A percentile compares a stretch with the other conserved stretches of the same genome.
Evolutionary conservation across 2,888 invertebrate genomes (phyloP).

Genomic region (Plusia festucae): DNA sequence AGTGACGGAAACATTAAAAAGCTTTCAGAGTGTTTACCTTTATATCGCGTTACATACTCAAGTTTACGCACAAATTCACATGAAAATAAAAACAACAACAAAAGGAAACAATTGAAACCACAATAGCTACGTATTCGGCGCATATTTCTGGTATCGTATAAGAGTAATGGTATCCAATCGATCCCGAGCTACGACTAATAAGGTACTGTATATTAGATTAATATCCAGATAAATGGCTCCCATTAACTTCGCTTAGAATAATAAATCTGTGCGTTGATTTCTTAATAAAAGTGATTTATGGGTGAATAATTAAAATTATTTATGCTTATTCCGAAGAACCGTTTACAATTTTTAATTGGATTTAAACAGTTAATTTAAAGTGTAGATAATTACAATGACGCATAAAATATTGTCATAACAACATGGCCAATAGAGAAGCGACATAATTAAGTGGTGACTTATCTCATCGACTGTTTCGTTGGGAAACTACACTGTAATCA

Average conservation of each 20-base stretch:
- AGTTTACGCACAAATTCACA: not conserved
- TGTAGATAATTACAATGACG: slow-evolving; percentile 20
- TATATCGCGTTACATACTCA: slow-evolving; percentile 26
- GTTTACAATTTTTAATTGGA: slow-evolving; percentile 33
- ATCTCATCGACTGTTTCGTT: slow-evolving; percentile 39
- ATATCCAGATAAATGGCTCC: slow-evolving; percentile 66
- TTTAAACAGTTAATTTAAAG: slow-evolving; percentile 23
- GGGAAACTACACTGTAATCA: slow-evolving; percentile 31
- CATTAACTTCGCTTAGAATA: slow-evolving; percentile 64
- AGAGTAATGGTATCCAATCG: slow-evolving; percentile 42
- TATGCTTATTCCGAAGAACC: slow-evolving; percentile 46
- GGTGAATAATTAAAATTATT: slow-evolving; percentile 61
- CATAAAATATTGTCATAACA: slow-evolving; percentile 34
- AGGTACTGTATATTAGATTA: slow-evolving; percentile 61
- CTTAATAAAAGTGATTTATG: slow-evolving; percentile 65
- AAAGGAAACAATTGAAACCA: slow-evolving; percentile 16
- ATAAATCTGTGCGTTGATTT: slow-evolving; percentile 65
- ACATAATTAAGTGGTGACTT: slow-evolving; percentile 25
- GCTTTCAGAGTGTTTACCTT: slow-evolving; percentile 46
- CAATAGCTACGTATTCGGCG: not conserved
- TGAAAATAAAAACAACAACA: slow-evolving; percentile 10
- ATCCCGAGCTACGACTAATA: slow-evolving; percentile 57
- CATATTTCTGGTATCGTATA: slow-evolving; percentile 11
- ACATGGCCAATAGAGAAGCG: slow-evolving; percentile 4
- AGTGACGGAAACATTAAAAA: slow-evolving; percentile 50